A percentile compares a stretch with the other conserved stretches of the same genome.
These are phyloP conservation scores for Melikaiella ostensackeni DNA, from an alignment of 2,888 invertebrate genomes.

Conservation along the genomic window DNA sequence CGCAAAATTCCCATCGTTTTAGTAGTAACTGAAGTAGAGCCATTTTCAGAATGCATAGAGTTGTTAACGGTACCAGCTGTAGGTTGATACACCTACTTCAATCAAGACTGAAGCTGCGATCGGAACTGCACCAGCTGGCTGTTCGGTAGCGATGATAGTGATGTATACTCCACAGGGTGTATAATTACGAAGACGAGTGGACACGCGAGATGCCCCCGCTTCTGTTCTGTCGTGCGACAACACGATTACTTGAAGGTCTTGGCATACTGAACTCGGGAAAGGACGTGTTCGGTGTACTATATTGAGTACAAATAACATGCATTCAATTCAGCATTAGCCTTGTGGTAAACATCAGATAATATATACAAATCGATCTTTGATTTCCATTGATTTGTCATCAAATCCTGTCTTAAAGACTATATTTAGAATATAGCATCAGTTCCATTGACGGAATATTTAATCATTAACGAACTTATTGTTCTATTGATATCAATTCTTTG, in stretches of 20 bases:
- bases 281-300: constrained; percentile 1
- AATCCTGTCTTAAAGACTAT: too few relatives aligned
- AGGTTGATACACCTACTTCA: constrained; percentile 48
- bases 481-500: too few relatives aligned
- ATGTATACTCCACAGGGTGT: constrained; percentile 46
- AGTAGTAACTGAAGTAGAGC: constrained; percentile 66
- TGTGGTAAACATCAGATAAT: neutral
- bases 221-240: constrained; percentile 25
- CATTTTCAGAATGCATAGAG: constrained; percentile 68
- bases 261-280: constrained; percentile 32
- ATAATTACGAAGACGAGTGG: constrained; percentile 50
- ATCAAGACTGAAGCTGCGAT: constrained; percentile 34
- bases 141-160: constrained; percentile 45
- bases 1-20: constrained; percentile 72
- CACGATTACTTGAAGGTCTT: constrained; percentile 26
- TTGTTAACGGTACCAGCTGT: constrained; percentile 56
- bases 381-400: too few relatives aligned
- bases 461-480: too few relatives aligned
- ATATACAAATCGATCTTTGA: too few relatives aligned
- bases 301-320: neutral
- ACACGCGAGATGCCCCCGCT: constrained; percentile 40
- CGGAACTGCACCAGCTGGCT: constrained; percentile 39
- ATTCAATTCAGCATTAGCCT: neutral
- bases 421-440: too few relatives aligned
- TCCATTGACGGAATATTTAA: too few relatives aligned